Evolutionary conservation across 1,140 invertebrate genomes (phyloP), one percentile per base, ranked within the genome.

Genomic region (Penaeus chinensis): DNA sequence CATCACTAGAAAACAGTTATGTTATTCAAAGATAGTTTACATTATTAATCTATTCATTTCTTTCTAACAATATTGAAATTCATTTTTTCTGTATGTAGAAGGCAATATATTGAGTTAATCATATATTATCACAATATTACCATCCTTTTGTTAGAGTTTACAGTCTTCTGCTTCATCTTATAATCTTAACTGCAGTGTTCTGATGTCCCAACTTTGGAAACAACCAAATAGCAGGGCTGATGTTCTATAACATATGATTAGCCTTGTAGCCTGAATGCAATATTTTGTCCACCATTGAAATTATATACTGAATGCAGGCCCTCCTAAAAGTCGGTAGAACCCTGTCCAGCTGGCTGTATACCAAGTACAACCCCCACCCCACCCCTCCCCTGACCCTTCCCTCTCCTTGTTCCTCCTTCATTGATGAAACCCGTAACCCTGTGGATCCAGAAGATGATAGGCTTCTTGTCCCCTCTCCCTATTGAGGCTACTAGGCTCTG

Each of bases 401-500:
- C 77, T 60, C 2, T 79, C 61, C 62, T 66, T 37, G 27, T 37
- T 47, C 11, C 80, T n/a, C 24, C 22, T 69, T 71, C 66, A 54
- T 54, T 54, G 54, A 54, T 54, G 54, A 54, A 54, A 54, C 54
- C 54, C 54, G 54, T 54, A 54, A 54, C 16, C 54, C 54, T 16
- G 10, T 54, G 54, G 54, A 54, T 54, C 54, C 54, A 54, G 54
- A 54, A 54, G 54, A 60, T 78, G 60, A 80, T 74, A 81, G 71
- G 27, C 16, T 19, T 82, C 42, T 76, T 60, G 32, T 84, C 79
- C 66, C 27, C 47, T 82, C 82, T 87, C 79, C 82, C 82, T 81
- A 62, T 63, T 87, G 85, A 87, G 85, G 85, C 85, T 82, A 87
- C 85, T 87, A 87, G 85, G 85, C 80, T 82, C 85, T 74, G 85